Evolutionary conservation across 1,140 invertebrate genomes (phyloP), one percentile per base, ranked within the genome.

Genomic region (Acyrthosiphon pisum): DNA sequence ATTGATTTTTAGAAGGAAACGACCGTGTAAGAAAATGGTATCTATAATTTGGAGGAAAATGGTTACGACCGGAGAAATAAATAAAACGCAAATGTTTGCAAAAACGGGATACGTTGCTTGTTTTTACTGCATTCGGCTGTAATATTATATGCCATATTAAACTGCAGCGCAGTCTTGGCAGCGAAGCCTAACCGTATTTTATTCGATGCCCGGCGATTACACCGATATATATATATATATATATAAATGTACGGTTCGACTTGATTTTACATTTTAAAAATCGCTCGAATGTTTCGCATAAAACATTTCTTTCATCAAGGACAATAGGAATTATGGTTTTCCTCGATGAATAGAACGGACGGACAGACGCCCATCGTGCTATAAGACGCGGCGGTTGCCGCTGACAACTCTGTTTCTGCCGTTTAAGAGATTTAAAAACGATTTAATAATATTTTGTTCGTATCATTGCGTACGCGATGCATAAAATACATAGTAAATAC

Each of bases 271-370:
- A n/a, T 50, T 53, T 89, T 30, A 37, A 50, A 53, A 53, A 46
- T 87, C 46, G 26, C 8, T 88, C 30, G 48, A 88, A 50, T 4
- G 88, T 53, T 89, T 56, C 88, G 22, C 22, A 37, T 89, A 89
- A 35, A 53, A 89, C 37, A 88, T 56, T 89, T 89, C 88, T 89
- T 89, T 89, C 88, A 89, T 89, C 88, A n/a, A 89, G 88, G 88
- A 89, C 88, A 89, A 89, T 89, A 89, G 35, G 22, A 56, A 89
- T 89, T 89, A 89, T 89, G 88, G 50, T 89, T 89, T 89, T 89
- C 88, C 88, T 89, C 50, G 50, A 89, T 56, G 88, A 89, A 89
- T 53, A 89, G 88, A 89, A 89, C 50, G 88, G 50, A 37, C 50
- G 35, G 35, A 76, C 60, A 44, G 35, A 89, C 48, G 87, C 48